Evolutionary conservation across 1,140 invertebrate species (phyloP), one percentile per base, ranked within the genome.

Genomic region (Lepidostoma basale): DNA sequence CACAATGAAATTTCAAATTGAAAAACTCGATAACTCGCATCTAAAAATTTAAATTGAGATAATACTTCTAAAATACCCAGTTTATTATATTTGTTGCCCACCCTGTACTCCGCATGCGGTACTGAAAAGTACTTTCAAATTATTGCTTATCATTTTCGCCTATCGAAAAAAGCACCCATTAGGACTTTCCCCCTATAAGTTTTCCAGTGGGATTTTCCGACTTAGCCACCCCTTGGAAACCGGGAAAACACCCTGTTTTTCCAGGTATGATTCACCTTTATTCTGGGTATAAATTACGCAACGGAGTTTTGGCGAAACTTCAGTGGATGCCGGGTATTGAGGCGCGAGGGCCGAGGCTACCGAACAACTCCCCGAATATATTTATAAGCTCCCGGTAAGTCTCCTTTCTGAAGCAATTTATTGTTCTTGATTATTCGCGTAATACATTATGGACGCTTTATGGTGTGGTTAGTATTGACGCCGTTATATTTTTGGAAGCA

Each of bases 231-330:
- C 45, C 20, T n/a, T n/a, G n/a, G 36, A 18, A 36, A 56, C 28
- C 8, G 16, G 2, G 52, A 33, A 12, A 56, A 18, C 14, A 10
- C 18, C 30, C 28, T 16, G 18, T 4, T n/a, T 18, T 56, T 56
- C 30, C 52, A 56, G 52, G 30, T 36, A 33, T 56, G 30, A 56
- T 18, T 56, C 52, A 56, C 52, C 52, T 56, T 47, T 36, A 39
- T 39, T 56, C 28, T 6, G 52, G 28, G 52, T 56, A 56, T 56
- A 56, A 36, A 56, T 36, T 56, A 26, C 28, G 2, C 23, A 22
- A 25, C 45, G 1, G 28, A 18, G 52, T 18, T 36, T 22, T 16
- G 0, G 18, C 14, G 14, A 22, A 18, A 56, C 16, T 22, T 33
- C 28, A 56, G 52, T 56, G 16, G n/a, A 30, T 12, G 3, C 9